Evolutionary conservation across 2,888 invertebrate species (phyloP), one percentile per base, ranked within the genome.

Genomic region (Serrognathus titanus): DNA sequence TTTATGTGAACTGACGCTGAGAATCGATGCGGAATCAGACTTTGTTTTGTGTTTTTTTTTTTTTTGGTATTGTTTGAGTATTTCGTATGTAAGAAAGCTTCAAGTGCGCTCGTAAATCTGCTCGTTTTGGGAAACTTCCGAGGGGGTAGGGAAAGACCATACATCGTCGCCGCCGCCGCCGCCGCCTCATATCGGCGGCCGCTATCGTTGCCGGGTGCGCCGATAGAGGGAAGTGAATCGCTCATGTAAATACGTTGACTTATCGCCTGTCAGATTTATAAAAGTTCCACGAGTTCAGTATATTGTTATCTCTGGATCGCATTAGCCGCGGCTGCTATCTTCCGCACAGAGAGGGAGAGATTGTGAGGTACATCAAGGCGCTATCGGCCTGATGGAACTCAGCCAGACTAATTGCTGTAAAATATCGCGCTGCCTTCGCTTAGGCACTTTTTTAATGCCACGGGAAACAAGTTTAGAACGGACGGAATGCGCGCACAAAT

Each of bases 191-290:
- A 43, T 43, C 43, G 43, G 43, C 13, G 43, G 20, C 13, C 20
- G 43, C 43, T 43, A 43, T 43, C 43, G 43, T 43, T 20, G 13
- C 43, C 43, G 43, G 12, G 20, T 20, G 16, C 43, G 16, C 57
- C 55, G 64, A 66, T 63, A 65, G 63, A 59, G 62, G 62, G 63
- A 61, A 66, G 66, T 62, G 67, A 66, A 63, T 67, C 65, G 65
- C 64, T 66, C 68, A 66, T 70, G 69, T 69, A 70, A 69, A 69
- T 69, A 69, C 69, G 68, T 69, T 68, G 69, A 70, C 70, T 71
- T 71, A 71, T 71, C 71, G 70, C 64, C 70, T 69, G 70, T 69
- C 70, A 69, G 70, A 70, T 71, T 71, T 71, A 69, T 66, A 70
- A 71, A 71, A 71, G 66, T 71, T 70, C 64, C 67, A 67, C 61